Conservation (phyloP, 2,888 invertebrate genomes). For the Lumbricus terrestris region DNA sequence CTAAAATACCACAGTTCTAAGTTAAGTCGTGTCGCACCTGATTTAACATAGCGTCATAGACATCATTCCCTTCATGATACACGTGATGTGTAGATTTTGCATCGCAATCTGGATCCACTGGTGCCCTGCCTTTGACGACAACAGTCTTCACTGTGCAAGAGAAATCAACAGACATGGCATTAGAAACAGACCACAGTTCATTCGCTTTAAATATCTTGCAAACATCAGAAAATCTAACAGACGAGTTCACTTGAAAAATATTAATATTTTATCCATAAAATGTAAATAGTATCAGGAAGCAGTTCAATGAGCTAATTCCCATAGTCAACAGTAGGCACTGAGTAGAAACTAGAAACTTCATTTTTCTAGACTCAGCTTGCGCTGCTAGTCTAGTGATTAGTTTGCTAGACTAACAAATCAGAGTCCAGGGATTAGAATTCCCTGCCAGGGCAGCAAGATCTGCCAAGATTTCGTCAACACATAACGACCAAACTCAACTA, state of each 20-base stretch:
- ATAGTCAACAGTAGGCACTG: not conserved
- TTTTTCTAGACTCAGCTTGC: not conserved
- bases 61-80: constrained; percentile 52
- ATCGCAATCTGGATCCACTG: constrained; percentile 58
- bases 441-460: not conserved
- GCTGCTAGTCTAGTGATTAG: too few species aligned
- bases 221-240: too few species aligned
- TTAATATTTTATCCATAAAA: too few species aligned
- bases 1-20: not conserved
- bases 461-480: not conserved
- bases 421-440: too few species aligned
- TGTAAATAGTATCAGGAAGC: not conserved
- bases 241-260: too few species aligned
- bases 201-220: not conserved
- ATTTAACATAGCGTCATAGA: constrained; percentile 63
- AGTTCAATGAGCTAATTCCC: not conserved
- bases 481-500: not conserved
- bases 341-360: not conserved
- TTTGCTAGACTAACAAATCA: too few species aligned
- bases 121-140: constrained; percentile 56
- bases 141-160: constrained; percentile 50
- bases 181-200: not conserved
- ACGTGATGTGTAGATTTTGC: constrained; percentile 57
- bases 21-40: constrained; percentile 47
- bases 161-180: not conserved